phyloP scores from a whole-genome alignment of 2,113 vertebrate genomes.

The Calidris pugnax region DNA sequence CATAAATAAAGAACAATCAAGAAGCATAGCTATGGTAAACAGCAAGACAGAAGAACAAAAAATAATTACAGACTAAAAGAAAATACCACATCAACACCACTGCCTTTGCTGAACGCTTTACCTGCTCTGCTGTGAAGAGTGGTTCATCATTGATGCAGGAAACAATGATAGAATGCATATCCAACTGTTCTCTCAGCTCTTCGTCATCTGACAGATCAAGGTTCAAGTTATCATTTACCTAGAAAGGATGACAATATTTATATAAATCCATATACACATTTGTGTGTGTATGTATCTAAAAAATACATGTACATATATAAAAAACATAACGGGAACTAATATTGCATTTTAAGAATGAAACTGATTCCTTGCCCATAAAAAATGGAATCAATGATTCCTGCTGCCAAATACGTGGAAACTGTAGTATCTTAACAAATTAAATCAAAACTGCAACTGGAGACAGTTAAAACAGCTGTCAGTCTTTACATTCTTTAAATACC shows the following conservation, averaged over 20 bases:
- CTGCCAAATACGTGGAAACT: not conserved
- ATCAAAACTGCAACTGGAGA: not conserved
- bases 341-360: not conserved
- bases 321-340: not conserved
- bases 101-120: slow-evolving; percentile 24
- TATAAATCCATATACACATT: not conserved
- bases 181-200: slow-evolving; percentile 94
- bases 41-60: not conserved
- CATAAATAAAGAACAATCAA: not conserved
- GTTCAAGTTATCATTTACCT: slow-evolving; percentile 85
- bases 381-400: not conserved
- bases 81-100: not conserved
- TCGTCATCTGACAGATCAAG: slow-evolving; percentile 95
- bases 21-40: not conserved
- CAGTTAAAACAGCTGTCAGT: not conserved
- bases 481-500: not conserved
- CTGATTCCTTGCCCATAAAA: not conserved
- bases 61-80: not conserved
- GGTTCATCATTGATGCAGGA: slow-evolving; percentile 93
- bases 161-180: slow-evolving; percentile 98
- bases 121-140: slow-evolving; percentile 96
- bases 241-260: slow-evolving; percentile 1
- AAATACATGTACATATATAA: not conserved
- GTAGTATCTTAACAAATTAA: not conserved
- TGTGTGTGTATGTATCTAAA: not conserved